Conservation (phyloP, 2,113 vertebrate genomes). For the Triplophysa rosa region DNA sequence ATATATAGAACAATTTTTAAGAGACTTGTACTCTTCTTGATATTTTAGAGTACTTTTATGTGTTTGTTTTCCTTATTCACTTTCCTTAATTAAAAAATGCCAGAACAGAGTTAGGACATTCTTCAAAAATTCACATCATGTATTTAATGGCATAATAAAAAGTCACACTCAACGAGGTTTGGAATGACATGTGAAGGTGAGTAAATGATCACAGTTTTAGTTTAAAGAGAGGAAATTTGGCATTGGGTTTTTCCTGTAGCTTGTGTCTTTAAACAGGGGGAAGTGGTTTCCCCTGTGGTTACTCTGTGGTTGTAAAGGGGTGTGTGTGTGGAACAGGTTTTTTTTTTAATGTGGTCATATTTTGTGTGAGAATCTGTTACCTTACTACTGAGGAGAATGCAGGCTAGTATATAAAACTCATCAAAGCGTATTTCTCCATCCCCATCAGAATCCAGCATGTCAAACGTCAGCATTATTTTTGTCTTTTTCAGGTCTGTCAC, state of each 20-base stretch:
- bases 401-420: slow-evolving; percentile 59
- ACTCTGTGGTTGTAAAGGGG: background rate
- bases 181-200: too few relatives aligned
- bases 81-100: too few relatives aligned
- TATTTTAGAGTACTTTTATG: too few relatives aligned
- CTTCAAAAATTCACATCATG: background rate
- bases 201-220: too few relatives aligned
- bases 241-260: slow-evolving; percentile 16
- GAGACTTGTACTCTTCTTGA: too few relatives aligned
- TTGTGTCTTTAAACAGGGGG: background rate
- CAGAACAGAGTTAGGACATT: background rate
- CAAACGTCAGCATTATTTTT: slow-evolving; percentile 60
- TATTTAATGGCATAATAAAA: too few relatives aligned
- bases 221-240: background rate
- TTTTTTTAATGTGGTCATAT: slow-evolving; percentile 27
- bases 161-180: too few relatives aligned
- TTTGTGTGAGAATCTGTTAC: slow-evolving; percentile 28
- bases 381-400: slow-evolving; percentile 64
- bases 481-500: slow-evolving; percentile 31
- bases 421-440: slow-evolving; percentile 61
- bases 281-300: background rate
- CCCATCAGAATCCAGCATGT: slow-evolving; percentile 55
- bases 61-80: too few relatives aligned
- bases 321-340: background rate
- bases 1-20: too few relatives aligned